These are phyloP conservation scores for Craseonycteris thonglongyai DNA, from an alignment of 2,113 vertebrate genomes.

Conservation along the genomic window DNA sequence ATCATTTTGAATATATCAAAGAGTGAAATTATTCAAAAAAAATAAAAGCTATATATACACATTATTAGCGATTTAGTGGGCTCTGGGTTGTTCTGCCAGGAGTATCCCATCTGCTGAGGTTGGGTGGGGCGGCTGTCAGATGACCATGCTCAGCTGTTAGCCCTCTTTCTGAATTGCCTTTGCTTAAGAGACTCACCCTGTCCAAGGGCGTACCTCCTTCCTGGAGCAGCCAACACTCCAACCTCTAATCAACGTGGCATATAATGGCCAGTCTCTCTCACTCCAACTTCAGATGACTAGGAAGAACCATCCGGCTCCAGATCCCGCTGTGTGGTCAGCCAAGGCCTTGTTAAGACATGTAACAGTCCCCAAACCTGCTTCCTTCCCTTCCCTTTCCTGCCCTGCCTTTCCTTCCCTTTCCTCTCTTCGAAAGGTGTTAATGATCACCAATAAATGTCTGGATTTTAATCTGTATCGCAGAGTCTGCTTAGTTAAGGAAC, in stretches of 20 bases:
- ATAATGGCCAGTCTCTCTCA: background rate
- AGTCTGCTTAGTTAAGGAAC: background rate
- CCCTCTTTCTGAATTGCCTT: background rate
- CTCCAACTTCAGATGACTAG: background rate
- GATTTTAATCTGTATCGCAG: background rate
- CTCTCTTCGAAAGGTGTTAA: background rate
- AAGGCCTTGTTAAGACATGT: background rate
- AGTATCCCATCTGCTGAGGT: background rate
- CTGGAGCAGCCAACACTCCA: background rate
- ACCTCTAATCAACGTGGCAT: too few species aligned
- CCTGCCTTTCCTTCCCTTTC: background rate
- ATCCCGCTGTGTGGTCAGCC: background rate
- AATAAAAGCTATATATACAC: background rate
- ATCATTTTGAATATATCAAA: background rate
- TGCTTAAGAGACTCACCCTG: background rate
- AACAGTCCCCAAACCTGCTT: background rate
- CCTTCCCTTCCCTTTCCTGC: background rate
- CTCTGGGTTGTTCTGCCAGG: background rate
- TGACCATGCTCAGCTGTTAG: background rate
- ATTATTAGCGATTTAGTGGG: background rate
- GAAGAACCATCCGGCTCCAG: background rate
- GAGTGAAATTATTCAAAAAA: background rate
- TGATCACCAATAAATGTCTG: background rate
- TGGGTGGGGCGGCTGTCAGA: too few species aligned
- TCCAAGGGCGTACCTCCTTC: background rate